Base-by-base conservation (phyloP, 2,888 invertebrate species). In the Mamestra brassicae region DNA sequence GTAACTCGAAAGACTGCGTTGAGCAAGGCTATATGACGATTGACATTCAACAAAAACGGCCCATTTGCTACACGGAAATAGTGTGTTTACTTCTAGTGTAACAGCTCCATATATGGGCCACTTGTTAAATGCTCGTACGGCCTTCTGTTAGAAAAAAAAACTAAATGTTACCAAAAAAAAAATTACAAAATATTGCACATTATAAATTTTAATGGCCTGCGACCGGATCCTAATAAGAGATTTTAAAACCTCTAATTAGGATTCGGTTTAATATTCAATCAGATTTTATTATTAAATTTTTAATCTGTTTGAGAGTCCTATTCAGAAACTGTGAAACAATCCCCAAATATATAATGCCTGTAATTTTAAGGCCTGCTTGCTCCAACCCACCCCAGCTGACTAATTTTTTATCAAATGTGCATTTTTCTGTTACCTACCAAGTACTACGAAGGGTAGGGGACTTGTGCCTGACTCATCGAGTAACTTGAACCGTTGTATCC, bases 21-120 rank as follows among this genome's bases (percentile, higher is more conserved):
- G 91, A 93, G 95, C 96, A 95, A 96, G 96, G 95, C 95, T 95
- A 90, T 92, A 92, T 90, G 94, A 93, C 94, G 95, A 95, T 93
- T 95, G 96, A 95, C 96, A 95, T 95, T 95, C 93, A 95, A 93
- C 95, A 95, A 94, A 94, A 94, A 93, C 92, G 87, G 90, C 91
- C 88, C 89, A 89, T 89, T 91, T 85, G 88, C 89, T 89, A 92
- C 90, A 94, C 95, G 95, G 94, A 95, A 95, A 95, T 93, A 90
- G 90, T 87, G 74, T 87, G 90, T 88, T 90, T 87, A 87, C 87
- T 80, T 81, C 82, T 74, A 81, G 76, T 81, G 63, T 74, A 81
- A 73, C 81, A 80, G 67, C 75, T 80, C 84, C 81, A 83, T 84
- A 85, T 71, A 80, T 80, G 80, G 87, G 17, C 52, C 66, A 73